Conservation (phyloP, 1,140 invertebrate species). For the Pogonomyrmex barbatus region DNA sequence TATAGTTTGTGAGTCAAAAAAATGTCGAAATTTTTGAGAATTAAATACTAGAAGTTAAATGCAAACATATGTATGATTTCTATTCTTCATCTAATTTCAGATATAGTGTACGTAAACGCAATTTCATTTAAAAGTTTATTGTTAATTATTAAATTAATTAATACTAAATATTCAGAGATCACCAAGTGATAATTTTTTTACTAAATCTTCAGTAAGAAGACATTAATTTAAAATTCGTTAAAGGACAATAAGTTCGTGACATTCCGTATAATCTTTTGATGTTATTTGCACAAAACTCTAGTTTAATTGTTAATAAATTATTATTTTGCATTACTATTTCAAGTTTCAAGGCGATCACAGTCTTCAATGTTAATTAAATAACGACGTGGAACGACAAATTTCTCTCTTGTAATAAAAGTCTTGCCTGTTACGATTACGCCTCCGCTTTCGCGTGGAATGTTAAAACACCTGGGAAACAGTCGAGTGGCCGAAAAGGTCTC, state of each 20-base stretch:
- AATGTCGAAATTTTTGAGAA: neutral
- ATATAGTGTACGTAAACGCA: neutral
- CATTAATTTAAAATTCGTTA: neutral
- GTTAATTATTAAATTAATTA: neutral
- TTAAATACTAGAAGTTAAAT: constrained; percentile 2
- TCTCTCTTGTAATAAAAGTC: constrained; percentile 12
- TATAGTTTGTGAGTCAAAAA: neutral
- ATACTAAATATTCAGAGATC: neutral
- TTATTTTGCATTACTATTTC: neutral
- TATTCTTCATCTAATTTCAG: neutral
- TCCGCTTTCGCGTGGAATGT: neutral
- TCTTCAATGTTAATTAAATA: neutral
- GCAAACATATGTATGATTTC: neutral
- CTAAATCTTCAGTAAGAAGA: neutral
- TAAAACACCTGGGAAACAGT: neutral
- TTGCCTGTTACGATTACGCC: neutral
- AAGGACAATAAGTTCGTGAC: neutral
- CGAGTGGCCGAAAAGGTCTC: constrained; percentile 38
- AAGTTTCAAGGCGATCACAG: neutral
- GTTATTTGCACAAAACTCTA: neutral
- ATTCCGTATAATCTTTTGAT: neutral
- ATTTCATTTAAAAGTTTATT: neutral
- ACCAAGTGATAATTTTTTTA: neutral
- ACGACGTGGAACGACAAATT: neutral
- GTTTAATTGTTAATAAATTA: neutral